These are phyloP conservation scores for Hydrolagus colliei DNA, from an alignment of 2,797 vertebrate species.

Conservation along the genomic window DNA sequence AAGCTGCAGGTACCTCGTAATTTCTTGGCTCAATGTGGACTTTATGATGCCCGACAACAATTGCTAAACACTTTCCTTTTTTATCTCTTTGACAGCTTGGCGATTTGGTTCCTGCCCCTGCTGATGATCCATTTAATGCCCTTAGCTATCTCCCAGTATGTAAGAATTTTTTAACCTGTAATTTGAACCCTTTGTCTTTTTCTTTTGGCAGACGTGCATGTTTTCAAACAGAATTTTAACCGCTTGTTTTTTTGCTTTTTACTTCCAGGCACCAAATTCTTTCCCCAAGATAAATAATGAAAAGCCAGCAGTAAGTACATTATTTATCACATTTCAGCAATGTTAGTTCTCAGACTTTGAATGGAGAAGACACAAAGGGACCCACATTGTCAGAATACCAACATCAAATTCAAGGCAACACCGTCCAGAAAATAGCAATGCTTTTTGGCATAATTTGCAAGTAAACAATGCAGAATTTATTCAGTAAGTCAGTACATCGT, in stretches of 20 bases:
- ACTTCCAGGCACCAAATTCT: conserved; percentile 10
- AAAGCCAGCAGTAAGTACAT: conserved; percentile 17
- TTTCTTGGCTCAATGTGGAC: not conserved
- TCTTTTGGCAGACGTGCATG: not conserved
- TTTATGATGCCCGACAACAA: too few species aligned
- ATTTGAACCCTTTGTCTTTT: not conserved
- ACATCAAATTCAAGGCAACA: not conserved
- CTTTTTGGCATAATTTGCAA: too few species aligned
- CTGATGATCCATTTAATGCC: conserved; percentile 59
- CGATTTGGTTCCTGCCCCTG: conserved; percentile 68
- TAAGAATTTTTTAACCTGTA: conserved; percentile 33
- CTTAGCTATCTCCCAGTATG: conserved; percentile 64
- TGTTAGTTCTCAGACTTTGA: too few species aligned
- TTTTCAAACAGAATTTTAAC: not conserved
- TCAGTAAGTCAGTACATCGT: too few species aligned
- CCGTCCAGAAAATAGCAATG: not conserved
- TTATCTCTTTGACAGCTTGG: conserved; percentile 66
- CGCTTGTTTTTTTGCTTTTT: not conserved
- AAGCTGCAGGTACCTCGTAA: conserved; percentile 73
- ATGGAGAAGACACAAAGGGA: not conserved
- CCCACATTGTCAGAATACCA: too few species aligned
- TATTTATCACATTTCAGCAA: not conserved
- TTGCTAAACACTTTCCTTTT: not conserved
- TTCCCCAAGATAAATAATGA: conserved; percentile 1
- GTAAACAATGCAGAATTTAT: too few species aligned